Conservation (phyloP, 2,113 vertebrate species). For the Fulica atra region DNA sequence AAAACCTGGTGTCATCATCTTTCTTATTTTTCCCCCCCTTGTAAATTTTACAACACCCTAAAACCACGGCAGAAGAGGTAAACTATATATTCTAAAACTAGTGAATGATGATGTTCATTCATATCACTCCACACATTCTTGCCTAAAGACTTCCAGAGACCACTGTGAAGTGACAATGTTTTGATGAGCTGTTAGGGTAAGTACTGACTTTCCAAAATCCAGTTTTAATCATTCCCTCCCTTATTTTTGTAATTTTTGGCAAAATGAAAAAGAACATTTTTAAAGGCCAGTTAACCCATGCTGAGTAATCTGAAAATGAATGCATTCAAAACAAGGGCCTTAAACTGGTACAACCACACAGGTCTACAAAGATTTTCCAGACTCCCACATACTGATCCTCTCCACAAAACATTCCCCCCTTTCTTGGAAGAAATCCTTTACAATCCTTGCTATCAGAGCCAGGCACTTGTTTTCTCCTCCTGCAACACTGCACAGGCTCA, state of each 20-base stretch:
- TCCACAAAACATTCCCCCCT: not conserved
- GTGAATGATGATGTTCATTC: not conserved
- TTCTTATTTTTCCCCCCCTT: conserved; percentile 12
- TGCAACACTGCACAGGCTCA: not conserved
- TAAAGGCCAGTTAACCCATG: not conserved
- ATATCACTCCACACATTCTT: not conserved
- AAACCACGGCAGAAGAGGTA: conserved; percentile 51
- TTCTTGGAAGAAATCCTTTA: not conserved
- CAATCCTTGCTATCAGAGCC: not conserved
- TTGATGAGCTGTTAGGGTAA: not conserved
- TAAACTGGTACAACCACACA: not conserved
- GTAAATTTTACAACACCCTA: conserved; percentile 63
- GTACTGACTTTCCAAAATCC: not conserved
- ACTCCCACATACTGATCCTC: not conserved
- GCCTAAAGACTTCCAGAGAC: not conserved
- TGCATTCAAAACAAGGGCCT: not conserved
- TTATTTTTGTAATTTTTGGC: conserved; percentile 2
- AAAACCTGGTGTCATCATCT: conserved; percentile 24
- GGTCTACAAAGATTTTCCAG: not conserved
- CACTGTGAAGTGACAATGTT: not conserved
- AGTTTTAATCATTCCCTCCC: conserved; percentile 1
- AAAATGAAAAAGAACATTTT: not conserved
- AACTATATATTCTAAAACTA: conserved; percentile 23
- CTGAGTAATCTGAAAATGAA: conserved; percentile 19
- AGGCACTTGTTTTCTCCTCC: not conserved